Evolutionary conservation across 1,140 invertebrate species (phyloP), one percentile per base, ranked within the genome.

Genomic region (Saccostrea cuccullata): DNA sequence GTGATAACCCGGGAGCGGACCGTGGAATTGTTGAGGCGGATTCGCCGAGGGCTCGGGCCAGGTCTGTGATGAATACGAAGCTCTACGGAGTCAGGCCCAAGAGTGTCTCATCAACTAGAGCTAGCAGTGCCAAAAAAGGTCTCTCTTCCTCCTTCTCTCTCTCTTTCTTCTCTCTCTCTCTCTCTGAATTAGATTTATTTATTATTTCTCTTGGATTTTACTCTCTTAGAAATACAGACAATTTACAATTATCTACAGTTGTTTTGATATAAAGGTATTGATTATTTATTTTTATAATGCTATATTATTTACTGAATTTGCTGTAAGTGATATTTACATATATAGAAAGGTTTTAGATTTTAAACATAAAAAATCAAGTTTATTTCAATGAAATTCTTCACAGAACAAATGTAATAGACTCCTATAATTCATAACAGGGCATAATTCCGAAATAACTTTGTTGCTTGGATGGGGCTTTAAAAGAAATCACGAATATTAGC

Each of bases 91-190:
- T 26, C 15, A 23, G 70, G 26, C 70, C 70, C 23, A 13, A 26
- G 12, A 77, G 70, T 77, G 70, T 17, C 12, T 12, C 30, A 4
- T 77, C 70, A 15, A 77, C 23, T 26, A 77, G 70, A 77, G 15
- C 3, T 0, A 36, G 2, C 9, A 77, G 70, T 77, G 70, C 70
- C 15, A 77, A 26, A 30, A 77, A 77, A 77, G 70, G 70, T 77
- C 0, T 36, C 9, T 77, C 70, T 77, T 20, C 26, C 70, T 36
- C 30, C 11, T 26, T 30, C 30, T 77, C 70, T 77, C 70, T 77
- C 70, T 77, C 70, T 77, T 17, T 20, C 58, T 60, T 60, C 58
- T 60, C 58, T 20, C 58, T 64, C 58, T 64, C 58, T 64, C 58
- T 64, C 15, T 64, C 58, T 60, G 58, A 20, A 5, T 64, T 6